phyloP scores from a whole-genome alignment of 1,140 invertebrate species.

The Drosophila quadrilineata region DNA sequence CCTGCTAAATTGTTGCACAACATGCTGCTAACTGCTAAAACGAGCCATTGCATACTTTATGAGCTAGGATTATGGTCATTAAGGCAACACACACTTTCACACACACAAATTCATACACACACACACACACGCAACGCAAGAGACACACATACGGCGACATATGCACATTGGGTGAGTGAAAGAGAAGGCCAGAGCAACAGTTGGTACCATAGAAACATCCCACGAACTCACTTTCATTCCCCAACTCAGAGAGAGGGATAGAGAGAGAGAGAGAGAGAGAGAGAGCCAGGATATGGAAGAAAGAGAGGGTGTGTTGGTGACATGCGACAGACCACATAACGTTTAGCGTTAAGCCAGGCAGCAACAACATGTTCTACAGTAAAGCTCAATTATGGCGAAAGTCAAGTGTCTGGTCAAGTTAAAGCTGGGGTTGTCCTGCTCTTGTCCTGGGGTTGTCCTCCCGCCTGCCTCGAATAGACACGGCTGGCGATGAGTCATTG shows the following conservation, averaged over 20 bases:
- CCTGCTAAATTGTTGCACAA: constrained; percentile 28
- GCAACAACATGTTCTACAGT: not conserved
- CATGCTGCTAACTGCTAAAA: constrained; percentile 27
- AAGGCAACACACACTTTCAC: constrained; percentile 35
- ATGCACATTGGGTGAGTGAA: too few relatives aligned
- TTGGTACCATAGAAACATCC: too few relatives aligned
- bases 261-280: too few relatives aligned
- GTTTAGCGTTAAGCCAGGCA: constrained; percentile 48
- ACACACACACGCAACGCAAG: too few relatives aligned
- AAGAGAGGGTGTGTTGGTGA: not conserved
- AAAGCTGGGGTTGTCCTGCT: too few relatives aligned
- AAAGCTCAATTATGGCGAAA: constrained; percentile 49
- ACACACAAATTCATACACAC: not conserved
- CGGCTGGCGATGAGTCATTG: constrained; percentile 35
- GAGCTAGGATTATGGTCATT: constrained; percentile 66
- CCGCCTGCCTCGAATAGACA: too few relatives aligned
- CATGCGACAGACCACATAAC: constrained; percentile 49
- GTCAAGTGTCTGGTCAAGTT: constrained; percentile 29
- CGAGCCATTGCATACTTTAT: constrained; percentile 60
- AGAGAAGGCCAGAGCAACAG: too few relatives aligned
- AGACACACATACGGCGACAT: too few relatives aligned
- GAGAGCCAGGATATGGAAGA: not conserved
- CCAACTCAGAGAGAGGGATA: too few relatives aligned
- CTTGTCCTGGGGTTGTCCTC: too few relatives aligned
- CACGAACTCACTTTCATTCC: too few relatives aligned